These are phyloP conservation scores for Acleris holmiana DNA, from an alignment of 2,888 invertebrate species.

Conservation along the genomic window DNA sequence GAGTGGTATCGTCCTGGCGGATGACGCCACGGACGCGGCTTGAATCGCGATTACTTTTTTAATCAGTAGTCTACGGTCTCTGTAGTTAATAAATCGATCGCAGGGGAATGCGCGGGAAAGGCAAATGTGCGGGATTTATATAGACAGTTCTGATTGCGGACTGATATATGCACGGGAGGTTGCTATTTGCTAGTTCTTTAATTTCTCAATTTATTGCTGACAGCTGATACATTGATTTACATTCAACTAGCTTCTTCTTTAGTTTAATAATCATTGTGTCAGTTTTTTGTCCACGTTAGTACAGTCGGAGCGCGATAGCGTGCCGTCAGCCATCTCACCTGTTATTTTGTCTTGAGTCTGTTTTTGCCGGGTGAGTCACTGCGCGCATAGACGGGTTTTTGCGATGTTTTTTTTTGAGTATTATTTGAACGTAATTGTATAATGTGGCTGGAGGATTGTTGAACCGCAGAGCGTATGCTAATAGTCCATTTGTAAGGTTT, in stretches of 20 bases:
- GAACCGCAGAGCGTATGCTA: neutral
- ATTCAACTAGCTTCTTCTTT: no score
- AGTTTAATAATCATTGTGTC: no score
- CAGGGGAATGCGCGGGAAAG: conserved; percentile 23
- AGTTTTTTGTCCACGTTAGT: neutral
- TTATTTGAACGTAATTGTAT: conserved; percentile 31
- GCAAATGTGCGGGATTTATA: conserved; percentile 21
- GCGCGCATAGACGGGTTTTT: conserved; percentile 34
- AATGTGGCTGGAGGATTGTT: conserved; percentile 29
- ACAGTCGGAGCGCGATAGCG: neutral
- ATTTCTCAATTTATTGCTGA: no score
- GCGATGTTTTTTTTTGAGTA: conserved; percentile 34
- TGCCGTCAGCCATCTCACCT: conserved; percentile 30
- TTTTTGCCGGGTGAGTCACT: conserved; percentile 21
- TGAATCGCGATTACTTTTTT: neutral
- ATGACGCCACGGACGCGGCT: neutral
- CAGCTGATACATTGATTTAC: no score
- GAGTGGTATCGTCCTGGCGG: conserved; percentile 4
- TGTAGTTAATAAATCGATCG: conserved; percentile 13
- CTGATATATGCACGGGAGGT: conserved; percentile 26
- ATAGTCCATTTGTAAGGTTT: no score
- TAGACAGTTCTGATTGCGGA: conserved; percentile 11
- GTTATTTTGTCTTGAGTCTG: conserved; percentile 27
- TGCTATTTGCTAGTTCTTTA: conserved; percentile 15
- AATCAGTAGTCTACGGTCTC: conserved; percentile 15